Conservation (phyloP, 2,797 vertebrate species). For the Hapalemur alaotrensis region DNA sequence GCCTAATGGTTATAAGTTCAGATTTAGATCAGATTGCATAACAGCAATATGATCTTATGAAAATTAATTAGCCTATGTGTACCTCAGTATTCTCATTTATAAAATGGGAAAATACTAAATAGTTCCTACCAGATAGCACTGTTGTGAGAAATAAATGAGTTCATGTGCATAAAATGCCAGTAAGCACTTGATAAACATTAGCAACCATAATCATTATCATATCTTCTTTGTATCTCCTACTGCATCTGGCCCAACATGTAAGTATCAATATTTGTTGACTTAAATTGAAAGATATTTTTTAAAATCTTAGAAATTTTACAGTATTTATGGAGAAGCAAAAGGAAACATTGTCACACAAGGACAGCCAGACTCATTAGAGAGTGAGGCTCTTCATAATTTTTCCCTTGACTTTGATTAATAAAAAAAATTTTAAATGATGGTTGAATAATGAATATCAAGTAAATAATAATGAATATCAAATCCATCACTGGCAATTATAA, state of each 20-base stretch:
- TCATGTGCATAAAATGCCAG: background rate
- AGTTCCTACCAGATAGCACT: background rate
- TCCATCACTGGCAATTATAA: constrained; percentile 30
- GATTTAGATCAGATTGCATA: background rate
- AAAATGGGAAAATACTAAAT: background rate
- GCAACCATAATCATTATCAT: background rate
- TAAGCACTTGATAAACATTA: background rate
- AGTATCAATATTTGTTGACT: background rate
- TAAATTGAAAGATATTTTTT: background rate
- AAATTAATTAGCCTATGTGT: background rate
- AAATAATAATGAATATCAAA: background rate
- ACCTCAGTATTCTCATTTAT: background rate
- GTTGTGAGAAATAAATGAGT: background rate
- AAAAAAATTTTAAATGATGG: constrained; percentile 14
- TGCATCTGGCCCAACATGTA: background rate
- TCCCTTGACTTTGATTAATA: background rate
- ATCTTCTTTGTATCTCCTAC: background rate
- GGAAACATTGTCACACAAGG: background rate
- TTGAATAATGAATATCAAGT: background rate
- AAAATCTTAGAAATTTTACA: background rate
- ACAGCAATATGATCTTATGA: background rate
- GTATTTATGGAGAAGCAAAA: background rate
- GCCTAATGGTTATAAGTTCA: background rate
- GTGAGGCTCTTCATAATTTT: background rate
- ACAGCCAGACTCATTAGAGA: background rate